Percentiles rank a stretch among this genome's conserved stretches.
Conservation (phyloP, 2,113 vertebrate species). For the Corythoichthys haematopterus region DNA sequence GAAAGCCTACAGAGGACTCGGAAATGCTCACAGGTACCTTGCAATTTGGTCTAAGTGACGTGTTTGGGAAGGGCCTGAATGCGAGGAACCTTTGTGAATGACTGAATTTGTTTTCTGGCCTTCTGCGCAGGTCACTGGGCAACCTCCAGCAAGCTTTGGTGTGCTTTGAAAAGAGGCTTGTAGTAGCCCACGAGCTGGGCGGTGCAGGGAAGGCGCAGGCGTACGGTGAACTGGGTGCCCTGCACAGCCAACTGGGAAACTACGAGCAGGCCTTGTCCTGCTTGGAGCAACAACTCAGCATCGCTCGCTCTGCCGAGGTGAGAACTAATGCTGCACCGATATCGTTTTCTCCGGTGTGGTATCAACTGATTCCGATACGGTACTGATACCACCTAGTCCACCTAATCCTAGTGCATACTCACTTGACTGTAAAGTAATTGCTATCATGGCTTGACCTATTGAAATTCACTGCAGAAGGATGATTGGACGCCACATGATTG, state of each 20-base stretch:
- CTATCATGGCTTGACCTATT: too few species aligned
- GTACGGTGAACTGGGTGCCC: slow-evolving; percentile 88
- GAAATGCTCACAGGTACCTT: slow-evolving; percentile 85
- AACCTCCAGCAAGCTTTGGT: slow-evolving; percentile 92
- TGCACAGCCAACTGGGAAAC: slow-evolving; percentile 94
- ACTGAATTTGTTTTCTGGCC: neutral
- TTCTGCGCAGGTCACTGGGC: slow-evolving; percentile 80
- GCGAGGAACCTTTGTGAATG: neutral
- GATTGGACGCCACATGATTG: too few species aligned
- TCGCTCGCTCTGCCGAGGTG: slow-evolving; percentile 72
- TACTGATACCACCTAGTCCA: too few species aligned
- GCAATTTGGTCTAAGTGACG: neutral
- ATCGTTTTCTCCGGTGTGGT: too few species aligned
- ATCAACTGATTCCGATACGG: too few species aligned
- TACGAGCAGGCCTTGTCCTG: slow-evolving; percentile 93
- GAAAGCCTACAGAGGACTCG: slow-evolving; percentile 89
- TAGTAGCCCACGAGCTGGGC: slow-evolving; percentile 90
- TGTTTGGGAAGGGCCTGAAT: neutral
- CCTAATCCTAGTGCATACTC: too few species aligned
- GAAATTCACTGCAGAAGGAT: too few species aligned
- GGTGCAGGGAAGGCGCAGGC: slow-evolving; percentile 92
- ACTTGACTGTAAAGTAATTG: too few species aligned
- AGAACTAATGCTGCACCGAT: neutral
- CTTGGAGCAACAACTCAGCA: slow-evolving; percentile 88
- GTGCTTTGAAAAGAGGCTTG: slow-evolving; percentile 94